phyloP scores from a whole-genome alignment of 2,888 invertebrate genomes.

The Sussaba pulchella region DNA sequence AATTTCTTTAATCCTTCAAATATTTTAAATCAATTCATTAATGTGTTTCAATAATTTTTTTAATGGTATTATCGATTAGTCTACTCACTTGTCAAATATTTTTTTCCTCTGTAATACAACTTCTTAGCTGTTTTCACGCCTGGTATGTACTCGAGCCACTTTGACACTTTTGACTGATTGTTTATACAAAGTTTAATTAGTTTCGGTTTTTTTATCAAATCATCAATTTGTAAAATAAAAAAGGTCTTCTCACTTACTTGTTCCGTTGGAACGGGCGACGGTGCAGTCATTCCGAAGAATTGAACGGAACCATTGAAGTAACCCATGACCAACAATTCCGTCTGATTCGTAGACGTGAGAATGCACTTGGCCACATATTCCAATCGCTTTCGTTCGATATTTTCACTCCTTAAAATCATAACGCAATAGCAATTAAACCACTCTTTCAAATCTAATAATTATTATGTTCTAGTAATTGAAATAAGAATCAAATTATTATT shows the following conservation, averaged over 20 bases:
- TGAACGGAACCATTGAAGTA: slow-evolving; percentile 74
- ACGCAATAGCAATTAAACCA: no score
- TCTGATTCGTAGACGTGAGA: slow-evolving; percentile 72
- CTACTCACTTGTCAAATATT: slow-evolving; percentile 73
- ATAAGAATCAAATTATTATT: no score
- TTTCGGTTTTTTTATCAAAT: no score
- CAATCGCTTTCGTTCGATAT: slow-evolving; percentile 72
- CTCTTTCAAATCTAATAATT: no score
- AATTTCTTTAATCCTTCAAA: no score
- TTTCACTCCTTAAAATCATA: slow-evolving; percentile 74
- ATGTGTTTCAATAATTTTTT: slow-evolving; percentile 6
- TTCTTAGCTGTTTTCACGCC: slow-evolving; percentile 73
- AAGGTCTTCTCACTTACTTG: slow-evolving; percentile 59
- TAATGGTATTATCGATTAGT: slow-evolving; percentile 9
- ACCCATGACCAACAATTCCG: slow-evolving; percentile 77
- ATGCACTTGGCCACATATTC: slow-evolving; percentile 74
- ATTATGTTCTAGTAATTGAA: no score
- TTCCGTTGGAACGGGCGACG: slow-evolving; percentile 49
- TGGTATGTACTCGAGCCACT: slow-evolving; percentile 67
- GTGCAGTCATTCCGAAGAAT: slow-evolving; percentile 75
- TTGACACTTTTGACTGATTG: slow-evolving; percentile 70
- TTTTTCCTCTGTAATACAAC: slow-evolving; percentile 72
- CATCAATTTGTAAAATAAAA: not conserved
- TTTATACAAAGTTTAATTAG: no score
- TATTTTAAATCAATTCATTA: not conserved